Evolutionary conservation across 2,888 invertebrate species (phyloP).

Genomic region (Eupelmus urozonus): DNA sequence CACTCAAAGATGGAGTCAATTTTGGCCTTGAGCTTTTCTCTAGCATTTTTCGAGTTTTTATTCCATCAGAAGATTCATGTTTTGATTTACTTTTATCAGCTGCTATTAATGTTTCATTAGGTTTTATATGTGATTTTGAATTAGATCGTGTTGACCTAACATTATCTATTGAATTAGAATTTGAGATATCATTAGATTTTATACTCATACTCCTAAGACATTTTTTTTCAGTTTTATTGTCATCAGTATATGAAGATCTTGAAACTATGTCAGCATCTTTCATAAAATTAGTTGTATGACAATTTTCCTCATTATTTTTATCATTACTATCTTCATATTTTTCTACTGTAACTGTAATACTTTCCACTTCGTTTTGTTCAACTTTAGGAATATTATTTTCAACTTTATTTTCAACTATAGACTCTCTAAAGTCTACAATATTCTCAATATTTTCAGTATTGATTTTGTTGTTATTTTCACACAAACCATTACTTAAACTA

Average conservation of each 20-base stretch:
- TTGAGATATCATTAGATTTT: conserved; percentile 30
- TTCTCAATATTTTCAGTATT: conserved; percentile 15
- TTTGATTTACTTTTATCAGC: conserved; percentile 1
- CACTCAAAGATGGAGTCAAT: conserved; percentile 27
- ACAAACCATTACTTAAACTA: conserved; percentile 4
- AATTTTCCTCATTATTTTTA: not conserved
- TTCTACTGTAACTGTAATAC: conserved; percentile 10
- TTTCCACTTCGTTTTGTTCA: conserved; percentile 12
- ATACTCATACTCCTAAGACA: conserved; percentile 8
- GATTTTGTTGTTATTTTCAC: conserved; percentile 35
- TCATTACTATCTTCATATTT: not conserved
- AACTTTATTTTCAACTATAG: conserved; percentile 14
- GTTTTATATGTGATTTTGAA: conserved; percentile 40
- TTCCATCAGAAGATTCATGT: conserved; percentile 32
- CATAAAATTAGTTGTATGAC: not conserved
- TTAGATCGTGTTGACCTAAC: conserved; percentile 49
- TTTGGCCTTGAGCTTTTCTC: conserved; percentile 63
- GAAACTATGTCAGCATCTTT: conserved; percentile 10
- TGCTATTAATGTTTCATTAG: conserved; percentile 13
- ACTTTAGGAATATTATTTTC: conserved; percentile 1
- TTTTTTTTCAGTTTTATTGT: conserved; percentile 26
- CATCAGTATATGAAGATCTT: conserved; percentile 1
- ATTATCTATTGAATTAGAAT: conserved; percentile 41
- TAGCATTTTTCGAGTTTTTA: conserved; percentile 61
- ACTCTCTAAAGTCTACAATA: conserved; percentile 22